Evolutionary conservation across 2,797 vertebrate species (phyloP), one percentile per base, ranked within the genome.

Genomic region (Megalops cyprinoides): DNA sequence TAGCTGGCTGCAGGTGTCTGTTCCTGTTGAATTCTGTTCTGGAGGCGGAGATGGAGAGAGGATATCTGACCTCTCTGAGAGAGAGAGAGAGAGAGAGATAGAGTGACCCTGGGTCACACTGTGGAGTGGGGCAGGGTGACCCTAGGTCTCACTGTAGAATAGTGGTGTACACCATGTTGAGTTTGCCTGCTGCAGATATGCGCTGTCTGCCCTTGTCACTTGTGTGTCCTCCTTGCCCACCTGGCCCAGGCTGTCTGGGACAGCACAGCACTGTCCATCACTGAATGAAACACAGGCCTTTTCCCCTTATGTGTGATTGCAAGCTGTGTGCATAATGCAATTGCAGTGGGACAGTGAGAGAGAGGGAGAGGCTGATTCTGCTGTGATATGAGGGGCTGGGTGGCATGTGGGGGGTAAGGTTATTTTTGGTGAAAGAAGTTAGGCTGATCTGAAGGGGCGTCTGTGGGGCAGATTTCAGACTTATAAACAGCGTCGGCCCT

Each of bases 161-260:
- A 28, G 56, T 4, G 23, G 56, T 5, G 9, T n/a, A 28, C 25
- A 5, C 20, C 20, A 53, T n/a, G 25, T 9, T 9, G 60, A 2
- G 55, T 58, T 15, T 15, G 1, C 49, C 18, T 2, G 49, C 46
- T 10, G 46, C 85, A 83, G 86, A 86, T 83, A 77, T 84, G 79
- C 46, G 10, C 46, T 48, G 46, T 48, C 46, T 48, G 46, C 46
- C 46, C 46, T 48, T 28, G 58, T 62, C 58, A 31, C 0, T 58
- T 31, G 0, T 31, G 20, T 67, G 34, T 5, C 31, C 37, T 67
- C 1, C 31, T 37, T 67, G 31, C 48, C n/a, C 51, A 74, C 31
- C 7, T 8, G 51, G 67, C 42, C n/a, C n/a, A n/a, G n/a, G n/a
- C n/a, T n/a, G n/a, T n/a, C n/a, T n/a, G n/a, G n/a, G n/a, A n/a